Evolutionary conservation across 2,113 vertebrate species (phyloP), one percentile per base, ranked within the genome.

Genomic region (Mystacornis crossleyi): DNA sequence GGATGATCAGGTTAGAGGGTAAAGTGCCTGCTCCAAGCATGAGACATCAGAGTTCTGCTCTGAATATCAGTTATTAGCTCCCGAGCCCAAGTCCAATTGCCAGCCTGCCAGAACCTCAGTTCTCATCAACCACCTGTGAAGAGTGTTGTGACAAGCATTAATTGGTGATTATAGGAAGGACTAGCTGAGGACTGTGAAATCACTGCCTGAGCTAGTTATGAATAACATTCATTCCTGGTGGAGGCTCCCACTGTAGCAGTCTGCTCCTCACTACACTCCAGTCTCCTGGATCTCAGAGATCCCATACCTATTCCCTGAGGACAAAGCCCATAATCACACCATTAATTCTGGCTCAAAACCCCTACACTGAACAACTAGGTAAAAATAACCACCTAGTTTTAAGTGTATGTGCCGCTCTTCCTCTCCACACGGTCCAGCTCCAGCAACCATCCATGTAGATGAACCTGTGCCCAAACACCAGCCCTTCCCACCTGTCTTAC

Each of bases 131-230:
- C 5, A 2, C 54, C 69, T 71, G 77, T 69, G 82, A 91, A 95
- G 91, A 67, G 2, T 45, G 60, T 60, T 88, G 55, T 96, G 94
- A 81, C 40, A 91, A 65, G 67, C 38, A 24, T 70, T 98, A 93
- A 97, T 50, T 97, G 86, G 66, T 69, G 54, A 87, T 95, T 95
- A 81, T 8, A 38, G n/a, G 47, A 91, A 96, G 89, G 65, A 91
- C 65, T 47, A 90, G 25, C 54, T 89, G 60, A 78, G 75, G 55
- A 58, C 34, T 64, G 69, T 79, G 72, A 73, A 91, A 69, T 57
- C 20, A 36, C 38, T 64, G 26, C 50, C 50, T 90, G 74, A 92
- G 54, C 43, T 87, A 38, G 42, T n/a, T 55, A 58, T 40, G 54
- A 78, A 54, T 47, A 42, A 74, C 7, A 2, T 26, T 48, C 9